Evolutionary conservation across 2,888 invertebrate genomes (phyloP).

Genomic region (Panorpa germanica): DNA sequence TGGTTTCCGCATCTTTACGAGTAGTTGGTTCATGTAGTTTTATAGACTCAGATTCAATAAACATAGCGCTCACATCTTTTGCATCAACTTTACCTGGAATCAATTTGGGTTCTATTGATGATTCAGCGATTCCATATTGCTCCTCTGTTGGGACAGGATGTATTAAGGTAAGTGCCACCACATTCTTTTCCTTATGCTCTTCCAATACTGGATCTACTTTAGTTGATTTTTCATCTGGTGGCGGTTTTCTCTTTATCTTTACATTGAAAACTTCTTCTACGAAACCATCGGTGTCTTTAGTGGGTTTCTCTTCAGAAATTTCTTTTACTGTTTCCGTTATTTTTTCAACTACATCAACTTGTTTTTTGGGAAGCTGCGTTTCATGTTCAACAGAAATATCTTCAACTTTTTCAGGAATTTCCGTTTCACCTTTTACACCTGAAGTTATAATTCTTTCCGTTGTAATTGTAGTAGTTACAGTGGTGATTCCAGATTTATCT

Average conservation of each 20-base stretch:
- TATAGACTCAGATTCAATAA: constrained; percentile 25
- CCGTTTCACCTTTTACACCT: too few relatives aligned
- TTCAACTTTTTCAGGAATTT: background rate
- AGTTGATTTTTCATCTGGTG: too few relatives aligned
- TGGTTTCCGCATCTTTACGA: too few relatives aligned
- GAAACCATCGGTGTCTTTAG: too few relatives aligned
- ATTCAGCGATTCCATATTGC: too few relatives aligned
- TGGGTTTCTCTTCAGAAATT: constrained; percentile 8
- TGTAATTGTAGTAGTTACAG: constrained; percentile 3
- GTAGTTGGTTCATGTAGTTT: too few relatives aligned
- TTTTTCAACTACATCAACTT: constrained; percentile 7
- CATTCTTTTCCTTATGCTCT: too few relatives aligned
- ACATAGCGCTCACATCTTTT: constrained; percentile 18
- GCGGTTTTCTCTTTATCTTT: constrained; percentile 5
- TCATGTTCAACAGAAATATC: constrained; percentile 3
- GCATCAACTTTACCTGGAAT: constrained; percentile 13
- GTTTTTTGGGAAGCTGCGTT: background rate
- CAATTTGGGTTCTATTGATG: constrained; percentile 10
- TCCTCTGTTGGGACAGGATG: too few relatives aligned
- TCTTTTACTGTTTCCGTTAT: constrained; percentile 4
- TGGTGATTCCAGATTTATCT: background rate
- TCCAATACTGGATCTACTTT: too few relatives aligned
- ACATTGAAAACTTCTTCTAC: constrained; percentile 2
- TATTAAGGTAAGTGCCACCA: too few relatives aligned
- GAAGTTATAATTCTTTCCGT: background rate